phyloP scores from a whole-genome alignment of 2,888 invertebrate genomes.

The Heliothis peltigera region DNA sequence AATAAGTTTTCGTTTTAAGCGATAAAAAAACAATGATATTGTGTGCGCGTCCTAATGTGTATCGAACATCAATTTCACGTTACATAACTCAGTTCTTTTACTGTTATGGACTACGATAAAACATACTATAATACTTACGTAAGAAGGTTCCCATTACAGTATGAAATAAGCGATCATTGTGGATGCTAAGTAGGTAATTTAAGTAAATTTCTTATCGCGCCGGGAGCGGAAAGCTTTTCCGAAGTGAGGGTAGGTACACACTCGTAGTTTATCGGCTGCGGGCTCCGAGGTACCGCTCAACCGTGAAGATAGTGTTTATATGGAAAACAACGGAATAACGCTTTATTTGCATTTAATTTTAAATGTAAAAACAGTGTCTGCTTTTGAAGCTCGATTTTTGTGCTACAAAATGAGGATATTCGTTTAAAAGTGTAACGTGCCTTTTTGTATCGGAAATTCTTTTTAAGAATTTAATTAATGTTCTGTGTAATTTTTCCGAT shows the following conservation, averaged over 20 bases:
- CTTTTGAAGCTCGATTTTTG: slow-evolving; percentile 15
- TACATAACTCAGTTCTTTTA: slow-evolving; percentile 36
- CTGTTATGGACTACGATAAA: slow-evolving; percentile 32
- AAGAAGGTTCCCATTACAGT: slow-evolving; percentile 44
- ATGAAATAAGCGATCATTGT: slow-evolving; percentile 57
- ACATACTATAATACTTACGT: slow-evolving; percentile 25
- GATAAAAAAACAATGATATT: background rate
- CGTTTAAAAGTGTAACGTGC: background rate
- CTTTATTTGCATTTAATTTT: slow-evolving; percentile 39
- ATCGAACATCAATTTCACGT: slow-evolving; percentile 38
- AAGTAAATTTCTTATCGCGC: slow-evolving; percentile 78
- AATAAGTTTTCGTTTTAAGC: background rate
- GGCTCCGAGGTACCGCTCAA: slow-evolving; percentile 28
- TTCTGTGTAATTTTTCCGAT: no score
- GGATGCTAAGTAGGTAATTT: slow-evolving; percentile 73
- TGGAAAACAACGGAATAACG: slow-evolving; percentile 40
- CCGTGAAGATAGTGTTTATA: slow-evolving; percentile 50
- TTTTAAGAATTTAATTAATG: background rate
- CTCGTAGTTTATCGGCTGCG: slow-evolving; percentile 51
- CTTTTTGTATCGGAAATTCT: background rate
- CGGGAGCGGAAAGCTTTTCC: slow-evolving; percentile 73
- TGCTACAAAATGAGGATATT: slow-evolving; percentile 1
- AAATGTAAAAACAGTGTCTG: slow-evolving; percentile 18
- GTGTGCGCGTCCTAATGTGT: slow-evolving; percentile 1
- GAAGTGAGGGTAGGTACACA: slow-evolving; percentile 29